phyloP scores from a whole-genome alignment of 2,113 vertebrate genomes.

The Marmota monax region DNA sequence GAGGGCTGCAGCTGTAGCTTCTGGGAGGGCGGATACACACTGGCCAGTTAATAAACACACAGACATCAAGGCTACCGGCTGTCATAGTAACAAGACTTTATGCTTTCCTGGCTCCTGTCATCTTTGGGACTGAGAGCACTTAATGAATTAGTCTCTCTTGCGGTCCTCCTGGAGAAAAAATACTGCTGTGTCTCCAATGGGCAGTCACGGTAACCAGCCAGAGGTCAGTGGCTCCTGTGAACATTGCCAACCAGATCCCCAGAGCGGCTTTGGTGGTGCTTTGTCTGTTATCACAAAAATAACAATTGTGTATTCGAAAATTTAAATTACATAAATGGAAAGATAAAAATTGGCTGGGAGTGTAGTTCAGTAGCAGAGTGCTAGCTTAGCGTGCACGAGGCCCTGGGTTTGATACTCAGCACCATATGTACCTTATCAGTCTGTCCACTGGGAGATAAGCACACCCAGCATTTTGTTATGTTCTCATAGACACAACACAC shows the following conservation, averaged over 20 bases:
- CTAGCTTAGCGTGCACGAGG: background rate
- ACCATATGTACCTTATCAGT: background rate
- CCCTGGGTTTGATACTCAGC: background rate
- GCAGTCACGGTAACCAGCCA: constrained; percentile 13
- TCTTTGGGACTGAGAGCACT: constrained; percentile 66
- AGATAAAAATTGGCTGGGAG: background rate
- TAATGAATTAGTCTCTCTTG: constrained; percentile 80
- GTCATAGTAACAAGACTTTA: constrained; percentile 79
- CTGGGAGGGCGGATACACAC: constrained; percentile 18
- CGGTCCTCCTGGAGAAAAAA: constrained; percentile 50
- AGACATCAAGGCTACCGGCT: constrained; percentile 83
- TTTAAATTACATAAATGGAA: background rate
- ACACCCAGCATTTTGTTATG: background rate
- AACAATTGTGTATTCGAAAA: background rate
- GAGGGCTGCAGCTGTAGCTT: background rate
- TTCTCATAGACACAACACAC: too few relatives aligned
- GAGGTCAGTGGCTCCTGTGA: background rate
- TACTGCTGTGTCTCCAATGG: background rate
- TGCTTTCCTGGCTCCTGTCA: constrained; percentile 82
- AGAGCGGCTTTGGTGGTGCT: background rate
- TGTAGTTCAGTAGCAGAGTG: background rate
- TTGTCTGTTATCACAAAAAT: background rate
- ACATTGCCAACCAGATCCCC: background rate
- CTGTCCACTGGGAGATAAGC: background rate
- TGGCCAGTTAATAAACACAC: constrained; percentile 76